Evolutionary conservation across 2,888 invertebrate genomes (phyloP), one percentile per base, ranked within the genome.

Genomic region (Ptilodon capucinus): DNA sequence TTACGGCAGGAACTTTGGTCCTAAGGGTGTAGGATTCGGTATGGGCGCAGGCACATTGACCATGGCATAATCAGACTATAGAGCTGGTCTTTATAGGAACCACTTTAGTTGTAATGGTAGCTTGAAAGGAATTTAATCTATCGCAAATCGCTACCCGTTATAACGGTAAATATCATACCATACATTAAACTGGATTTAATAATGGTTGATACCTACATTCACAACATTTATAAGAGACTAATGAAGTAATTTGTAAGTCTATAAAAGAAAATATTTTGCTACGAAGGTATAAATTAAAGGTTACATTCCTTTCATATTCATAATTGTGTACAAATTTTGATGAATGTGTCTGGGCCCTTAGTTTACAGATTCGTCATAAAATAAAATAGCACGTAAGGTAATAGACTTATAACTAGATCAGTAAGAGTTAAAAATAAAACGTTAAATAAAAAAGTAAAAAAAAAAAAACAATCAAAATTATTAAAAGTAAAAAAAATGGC

Each of bases 31-130:
- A 73, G 97, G 97, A 60, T 97, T 94, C 79, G 97, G 97, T 65
- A 92, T 97, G 92, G 97, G 97, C 71, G 97, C 97, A 81, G 97
- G 97, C 83, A 94, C 96, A 78, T 93, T 97, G 71, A 95, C 97
- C 75, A 97, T 96, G 95, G 95, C 96, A 85, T 97, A 95, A 92
- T 42, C 49, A 50, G 42, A 74, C 75, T 85, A 86, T 86, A 69
- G 80, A 88, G 88, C 87, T 85, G 88, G 88, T 74, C 87, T 87
- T 87, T 77, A 81, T 86, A 87, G 82, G 73, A 76, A 75, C 64
- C 69, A 72, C 69, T 68, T 64, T 65, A 70, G 57, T 62, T 66
- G 55, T 71, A 75, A 74, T 73, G 84, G 83, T 84, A 86, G 86
- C 84, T 64, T 79, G 81, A 83, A 84, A 86, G 83, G 80, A 87